Evolutionary conservation across 2,888 invertebrate species (phyloP).

Genomic region (Ichneumoninae sp.): DNA sequence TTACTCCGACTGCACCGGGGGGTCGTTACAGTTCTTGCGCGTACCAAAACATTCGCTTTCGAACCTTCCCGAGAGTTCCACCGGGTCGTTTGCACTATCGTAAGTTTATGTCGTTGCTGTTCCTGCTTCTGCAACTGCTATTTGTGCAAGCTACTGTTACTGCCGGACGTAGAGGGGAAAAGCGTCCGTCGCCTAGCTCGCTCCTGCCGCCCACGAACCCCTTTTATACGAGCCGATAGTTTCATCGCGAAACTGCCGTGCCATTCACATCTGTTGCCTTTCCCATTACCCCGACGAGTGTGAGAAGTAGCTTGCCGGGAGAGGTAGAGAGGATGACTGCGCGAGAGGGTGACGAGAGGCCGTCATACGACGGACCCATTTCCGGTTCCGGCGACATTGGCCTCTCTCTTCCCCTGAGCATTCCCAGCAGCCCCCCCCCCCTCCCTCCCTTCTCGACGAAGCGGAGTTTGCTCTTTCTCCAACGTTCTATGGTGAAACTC

Average conservation of each 20-base stretch:
- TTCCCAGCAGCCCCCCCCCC: not conserved
- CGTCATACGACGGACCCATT: conserved; percentile 64
- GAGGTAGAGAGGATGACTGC: not conserved
- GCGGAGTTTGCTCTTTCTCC: conserved; percentile 45
- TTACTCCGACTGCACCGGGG: conserved; percentile 11
- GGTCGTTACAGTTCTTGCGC: conserved; percentile 45
- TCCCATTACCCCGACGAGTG: conserved; percentile 71
- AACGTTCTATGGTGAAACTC: conserved; percentile 44
- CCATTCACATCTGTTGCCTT: conserved; percentile 78
- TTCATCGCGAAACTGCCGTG: conserved; percentile 75
- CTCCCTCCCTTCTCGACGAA: not conserved
- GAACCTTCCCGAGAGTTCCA: conserved; percentile 24
- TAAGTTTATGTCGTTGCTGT: conserved; percentile 73
- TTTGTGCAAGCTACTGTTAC: conserved; percentile 48
- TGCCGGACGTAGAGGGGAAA: conserved; percentile 23
- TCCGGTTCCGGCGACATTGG: conserved; percentile 63
- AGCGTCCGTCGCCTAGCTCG: not conserved
- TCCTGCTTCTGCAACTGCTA: conserved; percentile 27
- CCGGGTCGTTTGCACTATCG: conserved; percentile 75
- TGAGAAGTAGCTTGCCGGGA: conserved; percentile 29
- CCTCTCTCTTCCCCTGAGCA: conserved; percentile 47
- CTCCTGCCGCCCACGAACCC: conserved; percentile 29
- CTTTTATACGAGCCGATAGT: conserved; percentile 73
- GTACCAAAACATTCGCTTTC: conserved; percentile 54
- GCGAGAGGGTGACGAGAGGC: conserved; percentile 29